A percentile compares a stretch with the other conserved stretches of the same genome.
Evolutionary conservation across 2,888 invertebrate genomes (phyloP).

Genomic region (Phaonia tiefii): DNA sequence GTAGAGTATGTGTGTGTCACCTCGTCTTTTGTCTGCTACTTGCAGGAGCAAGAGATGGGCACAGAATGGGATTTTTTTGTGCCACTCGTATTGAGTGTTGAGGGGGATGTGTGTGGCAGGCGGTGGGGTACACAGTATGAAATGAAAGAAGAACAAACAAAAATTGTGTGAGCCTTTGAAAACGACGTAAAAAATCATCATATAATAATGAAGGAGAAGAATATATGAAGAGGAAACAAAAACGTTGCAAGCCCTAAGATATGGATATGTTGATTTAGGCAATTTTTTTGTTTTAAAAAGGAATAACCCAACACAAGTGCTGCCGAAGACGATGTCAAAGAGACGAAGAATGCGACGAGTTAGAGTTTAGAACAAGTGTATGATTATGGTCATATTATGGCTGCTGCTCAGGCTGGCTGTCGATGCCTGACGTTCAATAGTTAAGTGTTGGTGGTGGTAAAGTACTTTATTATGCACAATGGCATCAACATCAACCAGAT

Average conservation of each 20-base stretch:
- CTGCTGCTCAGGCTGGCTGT: background rate
- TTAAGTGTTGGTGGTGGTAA: background rate
- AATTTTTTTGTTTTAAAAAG: conserved; percentile 4
- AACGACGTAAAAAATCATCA: conserved; percentile 11
- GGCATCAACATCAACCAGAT: no score
- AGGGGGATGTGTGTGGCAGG: no score
- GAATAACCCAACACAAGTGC: background rate
- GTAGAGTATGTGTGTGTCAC: background rate
- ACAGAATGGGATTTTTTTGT: no score
- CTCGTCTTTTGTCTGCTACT: background rate
- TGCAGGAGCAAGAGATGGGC: background rate
- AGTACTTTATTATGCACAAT: no score
- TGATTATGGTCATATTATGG: background rate
- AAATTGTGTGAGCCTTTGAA: conserved; percentile 13
- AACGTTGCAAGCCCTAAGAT: background rate
- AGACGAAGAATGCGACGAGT: background rate
- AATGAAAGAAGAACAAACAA: conserved; percentile 12
- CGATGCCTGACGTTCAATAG: background rate
- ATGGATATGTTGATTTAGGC: conserved; percentile 23
- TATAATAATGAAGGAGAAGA: conserved; percentile 12
- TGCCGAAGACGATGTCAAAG: background rate
- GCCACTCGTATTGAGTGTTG: no score
- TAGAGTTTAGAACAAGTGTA: conserved; percentile 17
- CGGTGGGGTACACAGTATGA: no score
- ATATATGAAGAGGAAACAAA: background rate